Conservation (phyloP, 2,888 invertebrate genomes). For the Tinea semifulvella region DNA sequence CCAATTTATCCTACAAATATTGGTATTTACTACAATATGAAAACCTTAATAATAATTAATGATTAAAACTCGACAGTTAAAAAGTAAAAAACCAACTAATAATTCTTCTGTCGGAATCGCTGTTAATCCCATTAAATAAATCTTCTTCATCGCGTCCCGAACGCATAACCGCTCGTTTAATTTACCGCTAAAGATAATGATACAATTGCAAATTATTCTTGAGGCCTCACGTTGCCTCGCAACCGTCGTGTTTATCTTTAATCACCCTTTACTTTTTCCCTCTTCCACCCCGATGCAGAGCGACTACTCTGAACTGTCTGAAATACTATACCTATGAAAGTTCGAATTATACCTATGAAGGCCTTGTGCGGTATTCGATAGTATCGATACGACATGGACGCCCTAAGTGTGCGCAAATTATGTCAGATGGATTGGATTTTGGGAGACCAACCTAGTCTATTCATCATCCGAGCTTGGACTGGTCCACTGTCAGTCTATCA, state of each 20-base stretch:
- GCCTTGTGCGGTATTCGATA: too few species aligned
- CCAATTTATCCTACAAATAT: too few species aligned
- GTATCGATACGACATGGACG: too few species aligned
- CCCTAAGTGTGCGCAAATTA: too few species aligned
- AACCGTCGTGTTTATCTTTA: constrained; percentile 57
- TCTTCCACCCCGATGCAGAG: constrained; percentile 41
- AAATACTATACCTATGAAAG: too few species aligned
- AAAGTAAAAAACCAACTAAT: constrained; percentile 26
- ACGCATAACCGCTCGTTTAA: constrained; percentile 41
- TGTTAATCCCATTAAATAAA: constrained; percentile 27
- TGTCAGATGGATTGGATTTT: too few species aligned
- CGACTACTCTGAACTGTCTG: too few species aligned
- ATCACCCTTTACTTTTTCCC: constrained; percentile 55
- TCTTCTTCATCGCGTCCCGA: constrained; percentile 28
- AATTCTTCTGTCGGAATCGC: constrained; percentile 23
- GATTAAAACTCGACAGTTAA: constrained; percentile 1
- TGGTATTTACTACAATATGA: too few species aligned
- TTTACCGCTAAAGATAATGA: constrained; percentile 46
- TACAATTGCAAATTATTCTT: constrained; percentile 54
- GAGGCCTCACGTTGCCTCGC: constrained; percentile 33
- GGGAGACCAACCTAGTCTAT: too few species aligned
- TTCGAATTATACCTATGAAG: too few species aligned
- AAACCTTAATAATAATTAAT: background rate
- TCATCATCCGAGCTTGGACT: too few species aligned
- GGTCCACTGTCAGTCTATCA: too few species aligned